Conservation (phyloP, 92 coral and sea anemone species). For the Palythoa heliodiscus region DNA sequence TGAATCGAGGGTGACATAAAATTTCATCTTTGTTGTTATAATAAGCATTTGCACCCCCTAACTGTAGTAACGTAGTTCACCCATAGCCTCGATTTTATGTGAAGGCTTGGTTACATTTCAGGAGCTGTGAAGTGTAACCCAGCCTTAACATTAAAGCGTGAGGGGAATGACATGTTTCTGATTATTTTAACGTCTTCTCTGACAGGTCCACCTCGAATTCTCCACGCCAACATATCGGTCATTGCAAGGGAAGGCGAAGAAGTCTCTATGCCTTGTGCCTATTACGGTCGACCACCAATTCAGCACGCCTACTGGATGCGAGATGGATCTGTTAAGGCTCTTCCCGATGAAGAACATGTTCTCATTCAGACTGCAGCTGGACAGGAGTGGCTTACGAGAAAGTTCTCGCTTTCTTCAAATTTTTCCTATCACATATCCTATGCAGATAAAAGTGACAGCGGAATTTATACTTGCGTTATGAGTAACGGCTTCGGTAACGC, state of each 20-base stretch:
- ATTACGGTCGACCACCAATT: constrained; percentile 19
- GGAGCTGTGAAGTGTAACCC: too few species aligned
- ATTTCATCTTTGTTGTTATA: too few species aligned
- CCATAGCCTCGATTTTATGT: too few species aligned
- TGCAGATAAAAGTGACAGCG: not conserved
- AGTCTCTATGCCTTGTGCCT: constrained; percentile 9
- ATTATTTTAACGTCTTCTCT: not conserved
- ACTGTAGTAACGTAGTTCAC: too few species aligned
- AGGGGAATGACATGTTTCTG: not conserved
- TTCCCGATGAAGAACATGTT: not conserved
- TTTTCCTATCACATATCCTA: constrained; percentile 26
- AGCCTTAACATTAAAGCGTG: not conserved
- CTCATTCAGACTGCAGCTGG: not conserved
- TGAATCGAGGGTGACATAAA: too few species aligned
- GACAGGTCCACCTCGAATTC: constrained; percentile 15
- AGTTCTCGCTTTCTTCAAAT: not conserved
- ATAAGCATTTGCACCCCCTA: too few species aligned
- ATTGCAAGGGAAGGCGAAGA: not conserved
- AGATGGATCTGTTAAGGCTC: not conserved
- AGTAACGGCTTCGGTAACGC: constrained; percentile 30
- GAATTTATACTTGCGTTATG: constrained; percentile 34
- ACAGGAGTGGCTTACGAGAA: not conserved
- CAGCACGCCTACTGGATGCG: constrained; percentile 5
- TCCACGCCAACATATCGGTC: constrained; percentile 10
- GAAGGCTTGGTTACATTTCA: too few species aligned